Base-by-base conservation (phyloP, 2,888 invertebrate genomes). In the Griposia aprilina region DNA sequence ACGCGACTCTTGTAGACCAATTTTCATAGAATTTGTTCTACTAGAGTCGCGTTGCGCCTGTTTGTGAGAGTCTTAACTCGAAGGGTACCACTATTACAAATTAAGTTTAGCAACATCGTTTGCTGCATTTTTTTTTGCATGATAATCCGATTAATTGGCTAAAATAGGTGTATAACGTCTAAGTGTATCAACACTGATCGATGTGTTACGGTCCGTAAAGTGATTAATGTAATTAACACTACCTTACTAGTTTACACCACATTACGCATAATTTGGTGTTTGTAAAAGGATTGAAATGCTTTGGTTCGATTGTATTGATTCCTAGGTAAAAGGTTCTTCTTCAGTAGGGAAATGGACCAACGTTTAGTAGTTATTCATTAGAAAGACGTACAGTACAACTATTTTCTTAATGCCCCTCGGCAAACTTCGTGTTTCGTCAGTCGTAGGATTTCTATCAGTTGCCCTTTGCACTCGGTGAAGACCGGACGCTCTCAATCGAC, bases 91-190 rank as follows among this genome's bases (percentile, higher is more conserved):
- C 10, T 11, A 69, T 84, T 84, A 45, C 78, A 59, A 7, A 52
- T 65, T 69, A 52, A 55, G 41, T 84, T 73, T 65, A 30, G 80
- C 78, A 84, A 85, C 60, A 48, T 67, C 23, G 69, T 72, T 68
- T 60, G 23, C 63, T 60, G 74, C 63, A 75, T 80, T 75, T 81
- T 84, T 84, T 87, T 80, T 72, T 72, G 76, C 81, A 76, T 75
- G 41, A 50, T 81, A 82, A 78, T 81, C 81, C 78, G 74, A 86
- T 62, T 88, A 87, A 88, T 86, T 84, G 87, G 63, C 59, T 75
- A 36, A 84, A 82, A 60, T 66, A 26, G 57, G 73, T 74, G 55
- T 78, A 65, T 52, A 74, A 20, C 45, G 52, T 63, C 68, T 67
- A 72, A 79, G 57, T 82, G 57, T 76, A 85, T 82, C 80, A 82